phyloP scores from a whole-genome alignment of 1,140 invertebrate genomes.

The Dryas iulia region DNA sequence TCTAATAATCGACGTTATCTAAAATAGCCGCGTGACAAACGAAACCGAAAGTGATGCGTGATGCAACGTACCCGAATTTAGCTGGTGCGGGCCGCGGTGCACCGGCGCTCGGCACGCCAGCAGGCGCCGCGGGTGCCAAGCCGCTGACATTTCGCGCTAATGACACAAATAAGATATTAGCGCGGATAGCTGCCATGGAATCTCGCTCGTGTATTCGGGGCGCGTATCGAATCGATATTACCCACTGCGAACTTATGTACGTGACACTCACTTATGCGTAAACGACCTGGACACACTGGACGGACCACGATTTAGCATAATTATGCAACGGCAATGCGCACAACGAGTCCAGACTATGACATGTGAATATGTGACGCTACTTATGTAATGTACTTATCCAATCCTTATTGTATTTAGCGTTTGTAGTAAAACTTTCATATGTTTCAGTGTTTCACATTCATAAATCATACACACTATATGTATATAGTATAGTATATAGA shows the following conservation, averaged over 20 bases:
- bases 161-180: slow-evolving; percentile 79
- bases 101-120: slow-evolving; percentile 64
- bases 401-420: not conserved
- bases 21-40: slow-evolving; percentile 76
- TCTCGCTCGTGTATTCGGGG: slow-evolving; percentile 59
- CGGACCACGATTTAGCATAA: slow-evolving; percentile 19
- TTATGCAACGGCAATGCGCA: slow-evolving; percentile 39
- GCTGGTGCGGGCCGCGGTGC: slow-evolving; percentile 64
- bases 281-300: slow-evolving; percentile 6
- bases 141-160: slow-evolving; percentile 77
- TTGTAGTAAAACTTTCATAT: not conserved
- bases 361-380: not conserved
- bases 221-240: slow-evolving; percentile 59
- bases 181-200: slow-evolving; percentile 64
- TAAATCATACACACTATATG: not conserved
- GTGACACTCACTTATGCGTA: slow-evolving; percentile 4
- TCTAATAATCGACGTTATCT: slow-evolving; percentile 77
- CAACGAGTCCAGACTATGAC: slow-evolving; percentile 35
- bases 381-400: not conserved
- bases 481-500: not conserved
- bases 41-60: slow-evolving; percentile 76
- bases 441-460: not conserved
- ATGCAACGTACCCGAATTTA: slow-evolving; percentile 76
- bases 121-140: slow-evolving; percentile 62
- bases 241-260: slow-evolving; percentile 39